phyloP scores from a whole-genome alignment of 1,140 invertebrate species.

The Pantala flavescens region DNA sequence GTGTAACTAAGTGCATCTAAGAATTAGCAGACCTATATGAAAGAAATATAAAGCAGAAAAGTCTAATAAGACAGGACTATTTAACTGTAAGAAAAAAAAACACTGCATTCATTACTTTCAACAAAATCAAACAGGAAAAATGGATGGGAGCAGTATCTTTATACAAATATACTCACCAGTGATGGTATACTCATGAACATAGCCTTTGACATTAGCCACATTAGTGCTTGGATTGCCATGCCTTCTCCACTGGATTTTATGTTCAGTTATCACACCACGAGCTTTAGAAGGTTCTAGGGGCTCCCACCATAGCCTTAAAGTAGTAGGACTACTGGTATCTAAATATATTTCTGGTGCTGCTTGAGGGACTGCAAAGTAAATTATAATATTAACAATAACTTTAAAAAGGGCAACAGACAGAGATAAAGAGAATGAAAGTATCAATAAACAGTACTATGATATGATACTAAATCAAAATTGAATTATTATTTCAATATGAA shows the following conservation, averaged over 20 bases:
- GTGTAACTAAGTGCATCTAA: background rate
- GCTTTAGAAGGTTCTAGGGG: conserved; percentile 42
- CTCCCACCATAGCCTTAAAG: conserved; percentile 47
- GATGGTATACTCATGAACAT: conserved; percentile 37
- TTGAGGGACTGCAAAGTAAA: conserved; percentile 17
- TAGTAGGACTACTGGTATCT: conserved; percentile 39
- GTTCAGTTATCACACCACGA: conserved; percentile 46
- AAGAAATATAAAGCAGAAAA: background rate
- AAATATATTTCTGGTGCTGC: conserved; percentile 42
- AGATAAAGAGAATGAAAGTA: too few relatives aligned
- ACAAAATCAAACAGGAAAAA: too few relatives aligned
- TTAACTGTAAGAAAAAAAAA: too few relatives aligned
- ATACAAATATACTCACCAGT: conserved; percentile 34
- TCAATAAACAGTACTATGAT: too few relatives aligned
- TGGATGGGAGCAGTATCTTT: too few relatives aligned
- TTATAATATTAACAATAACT: background rate
- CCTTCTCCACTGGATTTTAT: conserved; percentile 50
- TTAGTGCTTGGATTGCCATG: conserved; percentile 37
- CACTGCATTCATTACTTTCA: too few relatives aligned
- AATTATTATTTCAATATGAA: too few relatives aligned
- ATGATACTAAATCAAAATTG: too few relatives aligned
- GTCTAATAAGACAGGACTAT: background rate
- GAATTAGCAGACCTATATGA: conserved; percentile 13
- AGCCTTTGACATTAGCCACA: conserved; percentile 35
- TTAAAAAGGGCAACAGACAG: background rate